A percentile compares a stretch with the other conserved stretches of the same genome.
Evolutionary conservation across 2,888 invertebrate genomes (phyloP).

Genomic region (Nysson spinosus): DNA sequence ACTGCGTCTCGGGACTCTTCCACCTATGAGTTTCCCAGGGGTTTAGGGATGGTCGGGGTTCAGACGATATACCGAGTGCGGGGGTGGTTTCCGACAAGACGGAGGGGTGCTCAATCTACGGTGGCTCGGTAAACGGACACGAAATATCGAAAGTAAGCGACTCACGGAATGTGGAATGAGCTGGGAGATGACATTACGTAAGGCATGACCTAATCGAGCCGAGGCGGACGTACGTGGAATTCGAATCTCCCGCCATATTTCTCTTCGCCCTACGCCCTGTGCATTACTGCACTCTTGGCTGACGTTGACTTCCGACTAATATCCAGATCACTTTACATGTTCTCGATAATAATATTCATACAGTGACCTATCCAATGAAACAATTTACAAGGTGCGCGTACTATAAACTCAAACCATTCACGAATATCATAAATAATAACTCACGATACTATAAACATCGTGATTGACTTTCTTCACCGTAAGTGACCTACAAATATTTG

Average conservation of each 20-base stretch:
- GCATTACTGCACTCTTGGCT: too few species aligned
- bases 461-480: too few species aligned
- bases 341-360: too few species aligned
- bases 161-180: conserved; percentile 73
- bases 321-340: too few species aligned
- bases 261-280: not conserved
- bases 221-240: conserved; percentile 72
- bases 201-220: conserved; percentile 73
- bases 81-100: conserved; percentile 25
- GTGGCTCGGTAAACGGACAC: conserved; percentile 30
- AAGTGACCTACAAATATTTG: too few species aligned
- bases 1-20: not conserved
- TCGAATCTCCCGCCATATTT: conserved; percentile 74
- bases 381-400: too few species aligned
- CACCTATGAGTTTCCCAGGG: conserved; percentile 5
- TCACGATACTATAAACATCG: too few species aligned
- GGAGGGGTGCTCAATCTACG: conserved; percentile 34
- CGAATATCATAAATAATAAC: too few species aligned
- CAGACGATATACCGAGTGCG: conserved; percentile 30
- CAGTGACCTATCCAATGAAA: too few species aligned
- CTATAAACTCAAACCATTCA: too few species aligned
- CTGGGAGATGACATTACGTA: conserved; percentile 64
- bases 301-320: too few species aligned
- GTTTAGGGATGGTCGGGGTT: conserved; percentile 37
- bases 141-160: conserved; percentile 69